phyloP scores from a whole-genome alignment of 2,113 vertebrate genomes.

The Centrocercus urophasianus region DNA sequence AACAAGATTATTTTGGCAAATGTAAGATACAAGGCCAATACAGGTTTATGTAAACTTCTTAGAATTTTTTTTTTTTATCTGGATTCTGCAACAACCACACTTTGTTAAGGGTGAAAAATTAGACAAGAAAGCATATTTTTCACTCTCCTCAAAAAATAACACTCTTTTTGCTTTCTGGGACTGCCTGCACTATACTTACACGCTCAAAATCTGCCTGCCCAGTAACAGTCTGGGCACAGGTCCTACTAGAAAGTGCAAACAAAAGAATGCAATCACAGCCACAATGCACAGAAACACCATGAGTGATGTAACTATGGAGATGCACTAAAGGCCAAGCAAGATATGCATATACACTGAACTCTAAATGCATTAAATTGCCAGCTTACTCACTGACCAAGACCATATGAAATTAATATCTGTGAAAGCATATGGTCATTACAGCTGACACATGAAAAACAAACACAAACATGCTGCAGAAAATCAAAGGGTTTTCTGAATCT shows the following conservation, averaged over 20 bases:
- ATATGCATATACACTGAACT: background rate
- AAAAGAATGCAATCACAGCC: background rate
- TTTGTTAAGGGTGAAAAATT: background rate
- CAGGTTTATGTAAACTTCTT: background rate
- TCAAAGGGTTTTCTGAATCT: background rate
- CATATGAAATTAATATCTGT: background rate
- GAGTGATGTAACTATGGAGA: background rate
- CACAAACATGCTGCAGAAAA: background rate
- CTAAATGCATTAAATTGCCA: background rate
- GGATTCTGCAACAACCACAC: background rate
- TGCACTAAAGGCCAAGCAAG: background rate
- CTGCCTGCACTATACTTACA: background rate
- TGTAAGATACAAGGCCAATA: accelerated
- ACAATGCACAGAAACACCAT: background rate
- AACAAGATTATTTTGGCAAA: background rate
- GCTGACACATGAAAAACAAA: background rate
- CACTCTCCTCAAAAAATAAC: background rate
- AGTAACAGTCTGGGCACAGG: background rate
- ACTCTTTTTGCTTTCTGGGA: background rate
- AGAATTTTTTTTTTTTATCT: background rate
- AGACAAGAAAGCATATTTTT: background rate
- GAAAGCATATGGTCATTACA: background rate
- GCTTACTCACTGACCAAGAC: background rate
- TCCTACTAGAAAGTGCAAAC: background rate
- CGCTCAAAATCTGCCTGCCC: background rate